Evolutionary conservation across 2,888 invertebrate species (phyloP), one percentile per base, ranked within the genome.

Genomic region (Branchellion lobata): DNA sequence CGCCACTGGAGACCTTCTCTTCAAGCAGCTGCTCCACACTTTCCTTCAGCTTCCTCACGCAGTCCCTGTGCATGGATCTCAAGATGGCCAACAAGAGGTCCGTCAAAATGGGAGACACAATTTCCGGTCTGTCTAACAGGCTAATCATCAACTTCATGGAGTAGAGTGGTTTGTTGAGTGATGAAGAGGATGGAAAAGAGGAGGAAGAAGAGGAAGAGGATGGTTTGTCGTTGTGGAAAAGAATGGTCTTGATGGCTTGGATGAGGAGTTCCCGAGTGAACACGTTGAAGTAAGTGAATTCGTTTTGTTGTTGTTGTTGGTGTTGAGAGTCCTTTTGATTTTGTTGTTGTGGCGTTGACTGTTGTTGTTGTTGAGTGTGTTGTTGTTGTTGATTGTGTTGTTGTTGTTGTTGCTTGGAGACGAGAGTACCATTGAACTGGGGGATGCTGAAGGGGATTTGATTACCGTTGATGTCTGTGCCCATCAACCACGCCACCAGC

Each of bases 71-170:
- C 78, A 87, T 81, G 79, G 85, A 87, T 51, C 88, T 90, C 86
- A 94, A 92, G 78, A 94, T 92, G 85, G 94, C 85, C 75, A 87
- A 81, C n/a, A 87, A 81, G 3, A 87, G 84, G 81, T 85, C 86
- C 80, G 87, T 86, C 27, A 87, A 80, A 57, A 87, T 86, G 36
- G 85, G 85, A 18, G 86, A 85, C 8, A 94, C 94, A 80, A 95
- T 93, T 86, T 94, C 94, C 14, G 92, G 92, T 87, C 94, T 93
- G 86, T 95, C 95, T 81, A 95, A 89, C 72, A 95, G 88, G 69
- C 93, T 93, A 33, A 94, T 92, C 83, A 95, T 89, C 80, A 95
- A 91, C 83, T 78, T 80, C 33, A 57, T 57, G 8, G 61, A 24
- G n/a, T 57, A 57, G 24, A 57, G 61, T 18, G 61, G 61, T 57